Base-by-base conservation (phyloP, 2,888 invertebrate genomes). In the Oscheius myriophilus region DNA sequence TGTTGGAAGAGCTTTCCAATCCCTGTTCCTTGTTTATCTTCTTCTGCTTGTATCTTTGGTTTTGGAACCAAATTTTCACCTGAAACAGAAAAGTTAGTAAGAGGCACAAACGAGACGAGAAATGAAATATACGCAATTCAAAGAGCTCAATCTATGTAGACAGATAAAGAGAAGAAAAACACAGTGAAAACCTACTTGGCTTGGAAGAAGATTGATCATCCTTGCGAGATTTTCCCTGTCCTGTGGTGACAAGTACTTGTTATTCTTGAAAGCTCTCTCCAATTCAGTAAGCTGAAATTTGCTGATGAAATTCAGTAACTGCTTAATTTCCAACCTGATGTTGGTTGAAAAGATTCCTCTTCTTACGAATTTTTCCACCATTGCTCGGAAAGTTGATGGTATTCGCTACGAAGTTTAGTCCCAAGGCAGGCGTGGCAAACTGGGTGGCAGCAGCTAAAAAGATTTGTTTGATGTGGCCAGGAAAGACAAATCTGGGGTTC, bases 231-330 rank as follows among this genome's bases (percentile, higher is more conserved):
- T 91, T 87, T 95, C 95, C 11, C 95, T 89, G 86, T 95, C 95
- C 0, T 93, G 93, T 0, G 95, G 94, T 2, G 93, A 93, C 11
- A 95, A 90, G 88, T 95, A 95, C 74, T 92, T 91, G 84, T 94
- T 94, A 68, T 92, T 91, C 76, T 92, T 91, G 88, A 95, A 95
- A 11, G 93, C 90, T 21, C 92, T 91, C 86, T 95, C 95, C 77
- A 95, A 87, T 65, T 77, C 73, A 43, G 59, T 61, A 2, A 82
- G 80, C 66, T 57, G 12, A 14, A 43, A 46, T 1, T 11, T n/a
- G 26, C 25, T 1, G n/a, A n/a, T n/a, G n/a, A n/a, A n/a, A n/a
- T n/a, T n/a, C n/a, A n/a, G 18, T 18, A 18, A 7, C 12, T 46
- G 3, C 9, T 33, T 33, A 3, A 33, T 6, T 6, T 6, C 33